Conservation (phyloP, 2,797 vertebrate species). For the Phrynocephalus forsythii region DNA sequence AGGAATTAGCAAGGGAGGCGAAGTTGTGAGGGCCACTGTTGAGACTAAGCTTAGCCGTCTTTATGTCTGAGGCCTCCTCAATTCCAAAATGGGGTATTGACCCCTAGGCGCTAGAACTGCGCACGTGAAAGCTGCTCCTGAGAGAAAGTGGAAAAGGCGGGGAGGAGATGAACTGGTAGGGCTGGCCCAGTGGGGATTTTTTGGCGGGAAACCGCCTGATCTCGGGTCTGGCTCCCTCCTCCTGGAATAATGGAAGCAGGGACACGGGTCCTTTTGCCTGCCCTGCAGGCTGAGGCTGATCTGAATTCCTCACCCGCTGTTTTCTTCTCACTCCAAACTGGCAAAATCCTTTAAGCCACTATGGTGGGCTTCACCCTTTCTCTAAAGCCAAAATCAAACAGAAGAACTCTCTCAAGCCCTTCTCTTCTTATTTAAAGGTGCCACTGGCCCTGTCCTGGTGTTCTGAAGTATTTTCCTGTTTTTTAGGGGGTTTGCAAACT, state of each 20-base stretch:
- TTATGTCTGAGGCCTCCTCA: constrained; percentile 64
- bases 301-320: constrained; percentile 21
- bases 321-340: constrained; percentile 41
- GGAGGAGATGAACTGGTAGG: not conserved
- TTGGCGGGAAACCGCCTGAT: constrained; percentile 14
- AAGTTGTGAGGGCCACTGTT: constrained; percentile 44
- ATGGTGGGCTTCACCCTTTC: not conserved
- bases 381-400: not conserved
- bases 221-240: not conserved
- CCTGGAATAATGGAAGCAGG: fast-evolving
- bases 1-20: constrained; percentile 72
- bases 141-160: not conserved
- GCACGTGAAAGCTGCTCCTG: not conserved
- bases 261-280: not conserved
- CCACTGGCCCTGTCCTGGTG: too few species aligned
- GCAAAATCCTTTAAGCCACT: constrained; percentile 45
- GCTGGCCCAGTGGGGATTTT: not conserved
- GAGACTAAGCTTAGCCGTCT: constrained; percentile 36
- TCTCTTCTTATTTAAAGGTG: not conserved
- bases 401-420: not conserved
- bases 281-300: not conserved
- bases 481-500: too few species aligned
- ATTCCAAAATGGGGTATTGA: not conserved
- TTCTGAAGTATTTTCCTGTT: too few species aligned
- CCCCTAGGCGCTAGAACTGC: constrained; percentile 34